Percentiles rank a stretch among this genome's conserved stretches.
Conservation (phyloP, 2,113 vertebrate species). For the Pitta sordida region DNA sequence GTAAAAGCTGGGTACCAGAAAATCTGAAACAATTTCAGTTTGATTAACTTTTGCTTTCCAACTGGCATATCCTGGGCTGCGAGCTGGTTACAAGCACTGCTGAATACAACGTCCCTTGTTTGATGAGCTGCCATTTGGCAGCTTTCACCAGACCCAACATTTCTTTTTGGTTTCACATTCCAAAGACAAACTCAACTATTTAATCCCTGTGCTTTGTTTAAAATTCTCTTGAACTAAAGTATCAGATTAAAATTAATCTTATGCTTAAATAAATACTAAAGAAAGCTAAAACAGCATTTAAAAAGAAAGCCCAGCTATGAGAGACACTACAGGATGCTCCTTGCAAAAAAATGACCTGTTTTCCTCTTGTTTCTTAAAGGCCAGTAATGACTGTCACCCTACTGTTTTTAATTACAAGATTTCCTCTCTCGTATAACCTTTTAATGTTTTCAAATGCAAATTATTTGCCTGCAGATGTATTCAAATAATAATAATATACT, state of each 20-base stretch:
- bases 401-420: neutral
- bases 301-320: neutral
- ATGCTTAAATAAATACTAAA: slow-evolving; percentile 1
- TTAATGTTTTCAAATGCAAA: neutral
- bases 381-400: neutral
- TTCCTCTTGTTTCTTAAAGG: neutral
- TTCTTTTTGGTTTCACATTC: slow-evolving; percentile 40
- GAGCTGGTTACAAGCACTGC: neutral
- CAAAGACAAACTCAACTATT: neutral
- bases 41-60: neutral
- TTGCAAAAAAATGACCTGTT: neutral
- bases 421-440: neutral
- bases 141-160: neutral
- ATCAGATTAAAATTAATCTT: slow-evolving; percentile 14
- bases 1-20: neutral
- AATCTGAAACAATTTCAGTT: neutral
- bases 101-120: neutral
- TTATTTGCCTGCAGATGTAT: neutral
- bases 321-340: neutral
- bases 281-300: neutral
- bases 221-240: slow-evolving; percentile 13
- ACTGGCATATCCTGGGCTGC: neutral
- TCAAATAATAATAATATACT: neutral
- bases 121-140: slow-evolving; percentile 31
- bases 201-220: neutral